Evolutionary conservation across 2,797 vertebrate species (phyloP), one percentile per base, ranked within the genome.

Genomic region (Sebastes vulpes): DNA sequence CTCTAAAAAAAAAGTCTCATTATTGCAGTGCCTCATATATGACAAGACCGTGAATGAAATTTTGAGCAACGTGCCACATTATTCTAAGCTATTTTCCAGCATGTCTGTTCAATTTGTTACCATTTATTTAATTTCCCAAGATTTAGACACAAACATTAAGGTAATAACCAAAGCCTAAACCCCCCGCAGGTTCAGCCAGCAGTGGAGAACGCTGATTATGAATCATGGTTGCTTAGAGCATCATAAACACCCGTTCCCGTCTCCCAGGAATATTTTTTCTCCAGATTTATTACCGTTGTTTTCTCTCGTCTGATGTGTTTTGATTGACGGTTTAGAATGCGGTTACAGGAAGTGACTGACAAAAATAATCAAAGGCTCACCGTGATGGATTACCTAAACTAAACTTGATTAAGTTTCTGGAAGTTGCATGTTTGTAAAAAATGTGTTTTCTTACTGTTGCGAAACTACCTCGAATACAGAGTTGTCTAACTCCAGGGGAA

Each of bases 141-240:
- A 54, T 84, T 81, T 42, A 32, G 23, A 75, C 59, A 74, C 65
- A 69, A 67, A 67, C 54, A 80, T 73, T 76, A 59, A 50, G 29
- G 16, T 67, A 82, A 82, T 81, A 78, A 73, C 48, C 38, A 54
- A 64, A 87, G 57, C 76, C 6, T 8, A 16, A 50, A 65, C 60
- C 74, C 63, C 85, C 70, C 21, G 74, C 77, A 79, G 85, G 38
- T 81, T 79, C 9, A 60, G 16, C 63, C 66, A 9, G 75, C 73
- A 28, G 67, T 20, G 26, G 57, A 76, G 63, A 78, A 78, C 25
- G 25, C 74, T 69, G 77, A 89, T 88, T 82, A 80, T 72, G 48
- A 79, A 73, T 81, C 82, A 56, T 23, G 69, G 46, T 25, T 58
- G 53, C 70, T 66, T 1, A 9, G 58, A 69, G 52, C 50, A 64